A percentile compares a stretch with the other conserved stretches of the same genome.
phyloP scores from a whole-genome alignment of 2,888 invertebrate genomes.

The Orgyia antiqua region DNA sequence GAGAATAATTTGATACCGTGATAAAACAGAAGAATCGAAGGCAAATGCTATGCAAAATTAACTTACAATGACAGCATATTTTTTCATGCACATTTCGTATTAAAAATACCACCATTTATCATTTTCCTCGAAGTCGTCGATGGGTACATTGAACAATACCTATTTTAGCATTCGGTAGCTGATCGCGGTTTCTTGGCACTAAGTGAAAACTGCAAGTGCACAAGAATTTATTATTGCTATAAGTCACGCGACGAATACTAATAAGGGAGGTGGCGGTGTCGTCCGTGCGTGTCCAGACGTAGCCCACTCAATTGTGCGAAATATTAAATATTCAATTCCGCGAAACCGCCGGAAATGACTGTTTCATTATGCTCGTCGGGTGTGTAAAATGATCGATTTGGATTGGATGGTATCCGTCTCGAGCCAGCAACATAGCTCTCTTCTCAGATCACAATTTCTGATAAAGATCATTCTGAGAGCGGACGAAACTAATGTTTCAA shows the following conservation, averaged over 20 bases:
- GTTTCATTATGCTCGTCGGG: conserved; percentile 64
- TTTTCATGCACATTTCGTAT: conserved; percentile 5
- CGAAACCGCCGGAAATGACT: conserved; percentile 68
- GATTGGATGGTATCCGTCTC: conserved; percentile 38
- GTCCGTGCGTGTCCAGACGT: conserved; percentile 46
- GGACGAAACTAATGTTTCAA: conserved; percentile 24
- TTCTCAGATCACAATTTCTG: conserved; percentile 44
- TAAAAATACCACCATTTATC: conserved; percentile 19
- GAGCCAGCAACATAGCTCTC: conserved; percentile 17
- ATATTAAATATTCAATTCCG: conserved; percentile 60
- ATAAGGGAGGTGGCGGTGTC: conserved; percentile 43
- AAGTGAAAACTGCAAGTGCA: conserved; percentile 74
- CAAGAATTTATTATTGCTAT: conserved; percentile 68
- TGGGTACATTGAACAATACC: conserved; percentile 43
- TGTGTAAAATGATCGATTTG: conserved; percentile 65
- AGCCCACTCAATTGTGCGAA: conserved; percentile 49
- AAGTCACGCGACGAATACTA: conserved; percentile 64
- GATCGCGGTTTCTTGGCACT: conserved; percentile 65
- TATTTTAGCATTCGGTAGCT: conserved; percentile 67
- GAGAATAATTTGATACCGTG: too few species aligned
- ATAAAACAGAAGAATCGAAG: too few species aligned
- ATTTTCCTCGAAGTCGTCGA: conserved; percentile 23
- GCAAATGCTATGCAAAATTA: too few species aligned
- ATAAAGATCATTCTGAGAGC: conserved; percentile 47
- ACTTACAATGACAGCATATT: not conserved